Percentiles rank a stretch among this genome's conserved stretches.
Conservation (phyloP, 1,140 invertebrate genomes). For the Odontomachus brunneus region DNA sequence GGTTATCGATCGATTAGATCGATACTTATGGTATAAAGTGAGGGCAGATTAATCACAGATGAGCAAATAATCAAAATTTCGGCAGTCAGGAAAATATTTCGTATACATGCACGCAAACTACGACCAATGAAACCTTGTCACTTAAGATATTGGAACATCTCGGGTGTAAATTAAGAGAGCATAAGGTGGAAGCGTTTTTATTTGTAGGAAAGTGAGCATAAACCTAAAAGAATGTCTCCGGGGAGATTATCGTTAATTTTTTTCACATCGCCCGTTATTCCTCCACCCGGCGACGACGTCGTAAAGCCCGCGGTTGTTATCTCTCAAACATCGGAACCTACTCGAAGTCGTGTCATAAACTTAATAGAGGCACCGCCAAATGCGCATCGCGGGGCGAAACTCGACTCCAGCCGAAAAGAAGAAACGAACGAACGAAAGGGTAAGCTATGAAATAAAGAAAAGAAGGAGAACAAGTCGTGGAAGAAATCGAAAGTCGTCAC, state of each 20-base stretch:
- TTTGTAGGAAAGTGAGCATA: constrained; percentile 57
- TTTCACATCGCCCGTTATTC: constrained; percentile 54
- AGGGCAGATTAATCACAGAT: no score
- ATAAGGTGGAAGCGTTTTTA: constrained; percentile 41
- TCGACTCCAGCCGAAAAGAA: constrained; percentile 66
- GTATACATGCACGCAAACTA: background rate
- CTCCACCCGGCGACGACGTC: constrained; percentile 42
- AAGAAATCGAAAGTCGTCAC: constrained; percentile 63
- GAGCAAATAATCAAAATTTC: no score
- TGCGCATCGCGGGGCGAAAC: constrained; percentile 61
- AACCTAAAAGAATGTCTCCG: constrained; percentile 44
- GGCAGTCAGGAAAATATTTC: background rate
- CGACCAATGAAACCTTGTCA: constrained; percentile 33
- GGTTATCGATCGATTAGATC: no score
- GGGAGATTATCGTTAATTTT: constrained; percentile 57
- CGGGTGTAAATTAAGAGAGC: constrained; percentile 53
- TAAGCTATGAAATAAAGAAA: constrained; percentile 56
- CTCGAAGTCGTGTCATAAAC: constrained; percentile 66
- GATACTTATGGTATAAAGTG: no score
- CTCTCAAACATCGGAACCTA: constrained; percentile 66
- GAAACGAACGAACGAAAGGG: constrained; percentile 53
- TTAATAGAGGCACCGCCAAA: constrained; percentile 60
- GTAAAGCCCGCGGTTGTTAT: constrained; percentile 60
- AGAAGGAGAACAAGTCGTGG: constrained; percentile 53
- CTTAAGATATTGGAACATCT: constrained; percentile 4